A percentile compares a stretch with the other conserved stretches of the same genome.
Conservation (phyloP, 2,888 invertebrate species). For the Leptothorax acervorum region DNA sequence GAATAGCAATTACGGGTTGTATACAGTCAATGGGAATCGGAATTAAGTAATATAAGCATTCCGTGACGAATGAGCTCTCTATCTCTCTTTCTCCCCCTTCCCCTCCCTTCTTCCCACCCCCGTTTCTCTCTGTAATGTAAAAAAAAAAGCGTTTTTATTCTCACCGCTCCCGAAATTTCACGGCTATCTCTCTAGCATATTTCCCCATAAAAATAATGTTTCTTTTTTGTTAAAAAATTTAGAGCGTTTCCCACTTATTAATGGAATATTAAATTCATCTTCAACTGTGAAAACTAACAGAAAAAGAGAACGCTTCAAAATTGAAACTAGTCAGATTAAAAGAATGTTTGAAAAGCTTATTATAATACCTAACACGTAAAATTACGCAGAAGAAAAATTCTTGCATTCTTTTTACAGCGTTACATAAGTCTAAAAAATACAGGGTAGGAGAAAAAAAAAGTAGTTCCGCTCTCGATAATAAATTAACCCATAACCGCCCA, state of each 20-base stretch:
- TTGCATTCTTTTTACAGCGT: neutral
- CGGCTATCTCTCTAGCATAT: neutral
- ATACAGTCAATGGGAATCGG: slow-evolving; percentile 28
- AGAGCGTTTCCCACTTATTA: neutral
- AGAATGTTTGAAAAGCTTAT: neutral
- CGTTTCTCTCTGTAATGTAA: neutral
- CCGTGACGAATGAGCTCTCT: slow-evolving; percentile 25
- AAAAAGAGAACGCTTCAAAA: neutral
- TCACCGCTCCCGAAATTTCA: neutral
- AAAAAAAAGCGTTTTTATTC: neutral
- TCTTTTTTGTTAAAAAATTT: neutral
- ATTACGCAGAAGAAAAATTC: neutral
- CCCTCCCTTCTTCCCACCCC: neutral
- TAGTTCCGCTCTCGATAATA: slow-evolving; percentile 19
- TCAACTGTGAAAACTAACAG: neutral
- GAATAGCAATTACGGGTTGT: slow-evolving; percentile 40
- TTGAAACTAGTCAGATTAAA: neutral
- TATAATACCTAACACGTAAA: neutral
- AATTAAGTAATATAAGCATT: slow-evolving; percentile 42
- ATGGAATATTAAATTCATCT: neutral
- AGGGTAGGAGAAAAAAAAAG: neutral
- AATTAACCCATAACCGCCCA: slow-evolving; percentile 15
- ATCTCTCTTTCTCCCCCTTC: neutral
- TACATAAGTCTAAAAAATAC: neutral
- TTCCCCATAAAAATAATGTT: neutral